These are phyloP conservation scores for Neotragus pygmaeus DNA, from an alignment of 2,113 vertebrate species.

Conservation along the genomic window DNA sequence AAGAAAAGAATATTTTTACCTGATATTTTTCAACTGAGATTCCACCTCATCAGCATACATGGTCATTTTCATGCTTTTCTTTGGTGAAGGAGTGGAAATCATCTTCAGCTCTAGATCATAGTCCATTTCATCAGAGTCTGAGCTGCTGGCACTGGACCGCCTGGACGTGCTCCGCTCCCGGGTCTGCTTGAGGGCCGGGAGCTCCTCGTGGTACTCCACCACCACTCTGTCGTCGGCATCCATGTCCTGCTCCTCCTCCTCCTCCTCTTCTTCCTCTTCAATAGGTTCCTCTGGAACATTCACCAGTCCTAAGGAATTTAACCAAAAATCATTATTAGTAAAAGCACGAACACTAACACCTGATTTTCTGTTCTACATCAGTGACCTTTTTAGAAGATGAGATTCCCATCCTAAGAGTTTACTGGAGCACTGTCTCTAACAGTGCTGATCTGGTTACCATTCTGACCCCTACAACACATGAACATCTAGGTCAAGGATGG, in stretches of 20 bases:
- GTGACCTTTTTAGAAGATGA: not conserved
- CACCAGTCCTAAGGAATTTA: conserved; percentile 85
- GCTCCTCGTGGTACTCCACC: conserved; percentile 91
- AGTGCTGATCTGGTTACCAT: not conserved
- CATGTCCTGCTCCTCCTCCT: conserved; percentile 92
- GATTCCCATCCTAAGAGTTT: not conserved
- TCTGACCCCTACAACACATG: not conserved
- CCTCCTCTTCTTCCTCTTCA: conserved; percentile 91
- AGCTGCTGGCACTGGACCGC: conserved; percentile 82
- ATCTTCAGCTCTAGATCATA: conserved; percentile 98
- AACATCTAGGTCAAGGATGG: not conserved
- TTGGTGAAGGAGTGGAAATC: conserved; percentile 97
- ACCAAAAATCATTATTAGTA: not conserved
- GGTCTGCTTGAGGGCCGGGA: conserved; percentile 79
- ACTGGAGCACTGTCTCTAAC: not conserved
- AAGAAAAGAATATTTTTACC: conserved; percentile 78
- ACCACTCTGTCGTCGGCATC: conserved; percentile 93
- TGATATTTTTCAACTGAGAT: conserved; percentile 90
- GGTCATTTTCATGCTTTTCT: conserved; percentile 99
- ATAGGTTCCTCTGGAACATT: conserved; percentile 93
- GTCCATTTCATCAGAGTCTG: conserved; percentile 98
- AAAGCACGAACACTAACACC: not conserved
- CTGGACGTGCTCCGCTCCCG: conserved; percentile 67
- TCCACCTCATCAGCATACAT: conserved; percentile 99
- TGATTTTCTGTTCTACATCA: not conserved